Evolutionary conservation across 2,113 vertebrate species (phyloP).

Genomic region (Otocyon megalotis): DNA sequence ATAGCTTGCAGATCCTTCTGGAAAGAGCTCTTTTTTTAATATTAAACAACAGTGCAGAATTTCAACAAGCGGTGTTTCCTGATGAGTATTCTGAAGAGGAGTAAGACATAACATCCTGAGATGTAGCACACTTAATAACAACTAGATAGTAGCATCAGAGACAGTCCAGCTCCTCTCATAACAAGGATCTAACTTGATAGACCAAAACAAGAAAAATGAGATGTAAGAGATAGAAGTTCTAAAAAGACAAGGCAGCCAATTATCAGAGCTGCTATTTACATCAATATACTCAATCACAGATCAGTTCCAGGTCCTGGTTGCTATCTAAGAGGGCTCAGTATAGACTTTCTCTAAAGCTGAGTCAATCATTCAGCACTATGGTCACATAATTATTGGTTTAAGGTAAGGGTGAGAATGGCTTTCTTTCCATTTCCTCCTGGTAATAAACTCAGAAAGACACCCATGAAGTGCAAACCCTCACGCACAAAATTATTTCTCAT

Average conservation of each 20-base stretch:
- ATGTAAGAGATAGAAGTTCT: not conserved
- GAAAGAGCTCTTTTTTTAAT: conserved; percentile 16
- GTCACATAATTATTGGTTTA: conserved; percentile 29
- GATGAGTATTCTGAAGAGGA: not conserved
- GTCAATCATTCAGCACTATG: not conserved
- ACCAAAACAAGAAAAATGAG: not conserved
- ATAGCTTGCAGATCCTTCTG: not conserved
- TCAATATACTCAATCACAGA: not conserved
- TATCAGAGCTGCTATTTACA: not conserved
- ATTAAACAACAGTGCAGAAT: not conserved
- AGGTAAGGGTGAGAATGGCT: conserved; percentile 62
- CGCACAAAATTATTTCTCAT: conserved; percentile 82
- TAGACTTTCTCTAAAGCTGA: not conserved
- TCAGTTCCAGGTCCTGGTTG: not conserved
- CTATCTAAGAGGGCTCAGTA: not conserved
- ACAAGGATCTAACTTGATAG: not conserved
- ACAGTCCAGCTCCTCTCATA: not conserved
- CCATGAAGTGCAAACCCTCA: conserved; percentile 79
- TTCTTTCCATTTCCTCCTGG: conserved; percentile 72
- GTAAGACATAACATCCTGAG: not conserved
- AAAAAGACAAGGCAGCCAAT: not conserved
- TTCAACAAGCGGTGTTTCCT: not conserved
- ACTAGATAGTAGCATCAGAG: conserved; percentile 32
- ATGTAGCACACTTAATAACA: not conserved
- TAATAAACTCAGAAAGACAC: conserved; percentile 77